Conservation (phyloP, 2,888 invertebrate species). For the Capitulum mitella region DNA sequence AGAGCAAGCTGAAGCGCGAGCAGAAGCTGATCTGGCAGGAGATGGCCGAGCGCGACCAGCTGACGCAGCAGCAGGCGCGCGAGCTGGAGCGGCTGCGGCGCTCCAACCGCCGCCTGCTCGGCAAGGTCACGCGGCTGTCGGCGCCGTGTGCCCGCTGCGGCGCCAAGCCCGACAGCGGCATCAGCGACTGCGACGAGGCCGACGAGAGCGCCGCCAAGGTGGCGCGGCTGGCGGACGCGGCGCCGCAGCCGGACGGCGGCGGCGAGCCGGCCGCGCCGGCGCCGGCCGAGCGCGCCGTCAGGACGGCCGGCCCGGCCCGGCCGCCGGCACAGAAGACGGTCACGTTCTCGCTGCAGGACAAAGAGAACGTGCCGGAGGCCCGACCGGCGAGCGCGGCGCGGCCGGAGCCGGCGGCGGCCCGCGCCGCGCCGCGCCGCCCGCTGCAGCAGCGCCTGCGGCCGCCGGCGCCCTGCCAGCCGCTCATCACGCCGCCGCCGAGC, state of each 20-base stretch:
- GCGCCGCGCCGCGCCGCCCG: neutral
- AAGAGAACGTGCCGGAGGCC: neutral
- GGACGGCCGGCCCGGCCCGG: neutral
- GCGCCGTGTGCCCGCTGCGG: conserved; percentile 17
- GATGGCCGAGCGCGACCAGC: conserved; percentile 61
- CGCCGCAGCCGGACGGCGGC: neutral
- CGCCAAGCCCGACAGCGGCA: conserved; percentile 25
- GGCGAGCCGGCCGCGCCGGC: neutral
- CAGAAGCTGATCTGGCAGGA: conserved; percentile 62
- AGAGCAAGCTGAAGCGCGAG: conserved; percentile 57
- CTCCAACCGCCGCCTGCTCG: conserved; percentile 24
- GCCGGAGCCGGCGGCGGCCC: neutral
- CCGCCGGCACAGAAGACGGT: neutral
- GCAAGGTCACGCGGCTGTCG: conserved; percentile 4
- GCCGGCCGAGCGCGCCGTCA: neutral
- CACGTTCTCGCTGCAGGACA: conserved; percentile 16
- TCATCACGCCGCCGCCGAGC: conserved; percentile 8
- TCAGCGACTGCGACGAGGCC: conserved; percentile 25
- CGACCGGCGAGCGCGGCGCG: neutral
- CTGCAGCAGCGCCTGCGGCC: neutral
- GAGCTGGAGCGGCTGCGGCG: conserved; percentile 53
- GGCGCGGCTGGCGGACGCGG: neutral
- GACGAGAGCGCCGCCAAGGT: conserved; percentile 8
- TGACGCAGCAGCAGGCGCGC: conserved; percentile 60
- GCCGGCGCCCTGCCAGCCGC: neutral